Conservation (phyloP, 2,113 vertebrate species). For the Damaliscus lunatus region DNA sequence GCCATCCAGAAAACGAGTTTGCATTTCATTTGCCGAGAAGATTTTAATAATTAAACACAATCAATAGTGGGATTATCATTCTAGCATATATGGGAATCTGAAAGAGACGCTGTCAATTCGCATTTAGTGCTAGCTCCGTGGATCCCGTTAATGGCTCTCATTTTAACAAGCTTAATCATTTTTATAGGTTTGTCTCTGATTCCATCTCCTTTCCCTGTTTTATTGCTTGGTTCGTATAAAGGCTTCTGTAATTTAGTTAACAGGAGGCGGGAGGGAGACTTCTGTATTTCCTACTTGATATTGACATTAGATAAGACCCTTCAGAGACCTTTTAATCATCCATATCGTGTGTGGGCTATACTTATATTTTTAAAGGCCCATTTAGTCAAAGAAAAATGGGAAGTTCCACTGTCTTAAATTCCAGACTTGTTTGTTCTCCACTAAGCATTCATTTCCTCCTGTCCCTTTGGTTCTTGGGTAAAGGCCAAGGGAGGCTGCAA, state of each 20-base stretch:
- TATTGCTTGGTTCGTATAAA: constrained; percentile 7
- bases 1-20: constrained; percentile 31
- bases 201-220: not conserved
- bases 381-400: not conserved
- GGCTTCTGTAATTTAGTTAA: not conserved
- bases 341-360: too few species aligned
- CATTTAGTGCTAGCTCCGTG: not conserved
- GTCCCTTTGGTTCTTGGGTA: too few species aligned
- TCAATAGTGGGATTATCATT: constrained; percentile 32
- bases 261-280: not conserved
- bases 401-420: not conserved
- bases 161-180: not conserved
- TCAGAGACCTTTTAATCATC: not conserved
- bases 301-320: not conserved
- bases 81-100: not conserved
- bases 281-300: not conserved
- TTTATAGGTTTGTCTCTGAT: constrained; percentile 9
- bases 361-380: not conserved
- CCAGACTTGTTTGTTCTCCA: not conserved
- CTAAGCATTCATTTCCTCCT: not conserved
- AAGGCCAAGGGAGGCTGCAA: not conserved
- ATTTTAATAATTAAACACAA: constrained; percentile 61
- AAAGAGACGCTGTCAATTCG: constrained; percentile 46
- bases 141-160: not conserved
- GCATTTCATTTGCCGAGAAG: constrained; percentile 42